phyloP scores from a whole-genome alignment of 2,113 vertebrate species.

The Chauna torquata region DNA sequence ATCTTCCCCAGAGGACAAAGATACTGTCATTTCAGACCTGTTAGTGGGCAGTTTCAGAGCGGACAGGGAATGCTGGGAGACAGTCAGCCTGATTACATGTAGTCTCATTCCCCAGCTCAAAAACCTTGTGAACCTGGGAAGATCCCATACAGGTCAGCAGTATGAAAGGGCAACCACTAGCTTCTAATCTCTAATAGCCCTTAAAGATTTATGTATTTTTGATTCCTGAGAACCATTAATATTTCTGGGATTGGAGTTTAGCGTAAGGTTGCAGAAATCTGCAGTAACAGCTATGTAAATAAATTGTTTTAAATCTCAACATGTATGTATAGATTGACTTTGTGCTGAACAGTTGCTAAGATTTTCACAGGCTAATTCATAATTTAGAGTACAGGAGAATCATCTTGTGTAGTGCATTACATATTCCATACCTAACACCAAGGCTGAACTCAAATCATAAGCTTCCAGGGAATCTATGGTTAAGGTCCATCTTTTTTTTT shows the following conservation, averaged over 20 bases:
- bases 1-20: conserved; percentile 13
- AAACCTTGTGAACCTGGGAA: background rate
- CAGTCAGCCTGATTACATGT: background rate
- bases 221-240: background rate
- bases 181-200: background rate
- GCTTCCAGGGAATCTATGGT: background rate
- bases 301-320: background rate
- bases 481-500: fast-evolving
- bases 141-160: background rate
- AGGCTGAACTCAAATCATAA: background rate
- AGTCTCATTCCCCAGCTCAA: background rate
- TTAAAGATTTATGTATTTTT: background rate
- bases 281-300: background rate
- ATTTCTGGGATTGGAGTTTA: background rate
- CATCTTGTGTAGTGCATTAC: background rate
- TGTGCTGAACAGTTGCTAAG: background rate
- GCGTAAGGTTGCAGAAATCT: background rate
- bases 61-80: background rate
- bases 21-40: conserved; percentile 6
- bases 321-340: background rate
- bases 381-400: background rate
- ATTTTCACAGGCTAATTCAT: background rate
- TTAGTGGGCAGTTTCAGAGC: background rate
- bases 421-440: background rate
- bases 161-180: background rate